Evolutionary conservation across 2,888 invertebrate species (phyloP), one percentile per base, ranked within the genome.

Genomic region (Ectobius pallidus): DNA sequence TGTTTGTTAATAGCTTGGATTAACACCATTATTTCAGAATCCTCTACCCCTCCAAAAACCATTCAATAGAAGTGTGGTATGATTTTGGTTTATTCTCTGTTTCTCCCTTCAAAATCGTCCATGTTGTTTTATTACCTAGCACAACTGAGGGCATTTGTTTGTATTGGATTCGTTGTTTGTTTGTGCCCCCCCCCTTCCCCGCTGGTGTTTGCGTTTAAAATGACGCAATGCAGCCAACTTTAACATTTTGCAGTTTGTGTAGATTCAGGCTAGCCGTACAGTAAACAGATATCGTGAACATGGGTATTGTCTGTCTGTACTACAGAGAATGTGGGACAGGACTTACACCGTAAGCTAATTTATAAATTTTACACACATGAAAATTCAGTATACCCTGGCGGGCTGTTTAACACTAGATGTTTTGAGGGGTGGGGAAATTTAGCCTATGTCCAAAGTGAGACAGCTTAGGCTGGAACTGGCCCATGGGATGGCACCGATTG

Each of bases 221-320:
- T 52, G 25, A 6, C 25, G 52, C 52, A 52, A 25, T 52, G 52
- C 52, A 25, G 25, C 52, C 52, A 52, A 25, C 52, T 52, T 52
- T 9, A 52, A 52, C 52, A 25, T 52, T 52, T 49, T 52, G 25
- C 22, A 25, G 22, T 52, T 52, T 6, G 4, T 62, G 32, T 34
- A 32, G 30, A 30, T 62, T 18, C 2, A 32, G 32, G 4, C 18
- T 62, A 62, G 18, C 32, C 20, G 18, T 30, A 30, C 3, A 14
- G 32, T 30, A 16, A 9, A 2, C 3, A 3, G 4, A 62, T 2
- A 11, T 32, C n/a, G 20, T 18, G n/a, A n/a, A n/a, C n/a, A n/a
- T n/a, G n/a, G n/a, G n/a, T n/a, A n/a, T n/a, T n/a, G n/a, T n/a
- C n/a, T n/a, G n/a, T n/a, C n/a, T n/a, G n/a, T n/a, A n/a, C n/a